Conservation (phyloP, 2,113 vertebrate species). For the Antigone vipio region DNA sequence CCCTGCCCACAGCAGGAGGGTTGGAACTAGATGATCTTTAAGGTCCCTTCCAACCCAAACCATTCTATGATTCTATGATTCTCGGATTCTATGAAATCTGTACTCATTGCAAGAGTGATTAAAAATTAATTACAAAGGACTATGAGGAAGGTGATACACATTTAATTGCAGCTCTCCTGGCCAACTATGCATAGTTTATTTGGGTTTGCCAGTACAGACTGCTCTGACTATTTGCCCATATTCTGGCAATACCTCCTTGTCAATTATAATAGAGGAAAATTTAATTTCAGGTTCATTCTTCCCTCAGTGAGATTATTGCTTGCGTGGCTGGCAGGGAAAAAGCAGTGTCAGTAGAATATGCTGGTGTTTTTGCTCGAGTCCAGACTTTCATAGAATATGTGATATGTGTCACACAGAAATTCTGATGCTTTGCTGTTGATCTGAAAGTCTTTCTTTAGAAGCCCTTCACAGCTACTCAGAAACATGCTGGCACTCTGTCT, state of each 20-base stretch:
- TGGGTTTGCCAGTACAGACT: background rate
- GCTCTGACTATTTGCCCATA: background rate
- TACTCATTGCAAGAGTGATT: background rate
- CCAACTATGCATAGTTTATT: background rate
- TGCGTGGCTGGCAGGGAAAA: background rate
- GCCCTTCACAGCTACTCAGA: background rate
- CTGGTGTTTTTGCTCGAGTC: background rate
- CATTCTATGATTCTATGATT: too few relatives aligned
- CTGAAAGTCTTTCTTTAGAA: background rate
- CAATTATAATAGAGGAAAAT: background rate
- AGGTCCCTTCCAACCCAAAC: too few relatives aligned
- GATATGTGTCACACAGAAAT: accelerated
- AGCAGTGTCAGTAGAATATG: background rate
- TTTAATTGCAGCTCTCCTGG: background rate
- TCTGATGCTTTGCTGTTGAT: background rate
- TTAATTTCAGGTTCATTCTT: background rate
- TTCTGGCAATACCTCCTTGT: background rate
- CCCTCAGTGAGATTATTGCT: background rate
- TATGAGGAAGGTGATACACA: background rate
- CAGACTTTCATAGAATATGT: background rate
- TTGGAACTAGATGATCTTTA: too few relatives aligned
- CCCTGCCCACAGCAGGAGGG: too few relatives aligned
- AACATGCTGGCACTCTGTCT: background rate
- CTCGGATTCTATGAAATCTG: background rate
- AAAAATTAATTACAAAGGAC: background rate